Conservation (phyloP, 2,113 vertebrate genomes). For the Dipodomys ordii region DNA sequence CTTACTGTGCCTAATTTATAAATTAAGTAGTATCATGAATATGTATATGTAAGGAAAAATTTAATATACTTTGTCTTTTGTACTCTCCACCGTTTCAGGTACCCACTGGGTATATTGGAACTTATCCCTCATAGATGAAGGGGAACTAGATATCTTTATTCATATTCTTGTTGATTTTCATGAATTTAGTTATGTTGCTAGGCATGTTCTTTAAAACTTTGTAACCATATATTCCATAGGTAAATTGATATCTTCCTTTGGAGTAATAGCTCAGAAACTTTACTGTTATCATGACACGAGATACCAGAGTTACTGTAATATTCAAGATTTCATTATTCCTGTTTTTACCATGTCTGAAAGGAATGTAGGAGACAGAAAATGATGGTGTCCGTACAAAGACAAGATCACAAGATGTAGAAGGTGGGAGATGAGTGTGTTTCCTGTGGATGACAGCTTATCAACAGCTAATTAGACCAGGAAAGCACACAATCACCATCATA, state of each 20-base stretch:
- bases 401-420: not conserved
- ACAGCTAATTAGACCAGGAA: not conserved
- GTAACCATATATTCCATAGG: not conserved
- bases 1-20: not conserved
- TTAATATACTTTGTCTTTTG: not conserved
- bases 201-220: not conserved
- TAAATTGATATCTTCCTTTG: not conserved
- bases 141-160: not conserved
- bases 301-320: not conserved
- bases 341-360: not conserved
- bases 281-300: not conserved
- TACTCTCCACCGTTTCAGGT: not conserved
- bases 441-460: not conserved
- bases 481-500: not conserved
- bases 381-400: not conserved
- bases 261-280: not conserved
- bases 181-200: constrained; percentile 11
- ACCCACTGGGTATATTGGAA: not conserved
- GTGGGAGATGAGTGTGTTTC: not conserved
- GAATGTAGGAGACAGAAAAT: not conserved
- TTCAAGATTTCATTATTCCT: not conserved
- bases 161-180: not conserved
- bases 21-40: not conserved
- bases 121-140: not conserved
- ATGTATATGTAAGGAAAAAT: too few species aligned